A percentile compares a stretch with the other conserved stretches of the same genome.
Conservation (phyloP, 2,113 vertebrate species). For the Uria lomvia region DNA sequence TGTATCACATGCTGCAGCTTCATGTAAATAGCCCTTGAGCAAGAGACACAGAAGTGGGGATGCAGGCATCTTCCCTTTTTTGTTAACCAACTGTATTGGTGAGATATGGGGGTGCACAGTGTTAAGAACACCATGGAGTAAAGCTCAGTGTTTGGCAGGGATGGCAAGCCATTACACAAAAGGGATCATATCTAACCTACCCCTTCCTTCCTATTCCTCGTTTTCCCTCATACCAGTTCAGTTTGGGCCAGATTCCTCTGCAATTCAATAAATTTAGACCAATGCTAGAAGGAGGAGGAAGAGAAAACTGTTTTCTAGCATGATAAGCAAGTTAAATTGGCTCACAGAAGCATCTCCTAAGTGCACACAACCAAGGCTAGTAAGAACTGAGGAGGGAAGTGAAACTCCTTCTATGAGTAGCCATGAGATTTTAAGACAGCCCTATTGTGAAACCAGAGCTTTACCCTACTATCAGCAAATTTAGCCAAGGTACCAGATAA, state of each 20-base stretch:
- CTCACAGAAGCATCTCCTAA: background rate
- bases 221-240: background rate
- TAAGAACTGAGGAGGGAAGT: background rate
- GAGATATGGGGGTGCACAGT: fast-evolving
- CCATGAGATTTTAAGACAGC: background rate
- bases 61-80: background rate
- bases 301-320: background rate
- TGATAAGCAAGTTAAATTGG: fast-evolving
- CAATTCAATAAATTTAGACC: background rate
- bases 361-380: background rate
- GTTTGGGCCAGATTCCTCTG: background rate
- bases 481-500: background rate
- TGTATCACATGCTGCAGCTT: background rate
- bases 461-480: background rate
- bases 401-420: background rate
- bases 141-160: background rate
- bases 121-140: fast-evolving
- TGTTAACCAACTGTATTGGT: background rate
- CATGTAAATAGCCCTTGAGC: background rate
- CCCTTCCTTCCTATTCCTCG: background rate
- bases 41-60: background rate
- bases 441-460: background rate
- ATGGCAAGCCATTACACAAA: background rate
- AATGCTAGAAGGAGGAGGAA: background rate
- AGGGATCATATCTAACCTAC: background rate